Percentiles rank a stretch among this genome's conserved stretches.
phyloP scores from a whole-genome alignment of 2,113 vertebrate species.

The Chlorocebus sabaeus region DNA sequence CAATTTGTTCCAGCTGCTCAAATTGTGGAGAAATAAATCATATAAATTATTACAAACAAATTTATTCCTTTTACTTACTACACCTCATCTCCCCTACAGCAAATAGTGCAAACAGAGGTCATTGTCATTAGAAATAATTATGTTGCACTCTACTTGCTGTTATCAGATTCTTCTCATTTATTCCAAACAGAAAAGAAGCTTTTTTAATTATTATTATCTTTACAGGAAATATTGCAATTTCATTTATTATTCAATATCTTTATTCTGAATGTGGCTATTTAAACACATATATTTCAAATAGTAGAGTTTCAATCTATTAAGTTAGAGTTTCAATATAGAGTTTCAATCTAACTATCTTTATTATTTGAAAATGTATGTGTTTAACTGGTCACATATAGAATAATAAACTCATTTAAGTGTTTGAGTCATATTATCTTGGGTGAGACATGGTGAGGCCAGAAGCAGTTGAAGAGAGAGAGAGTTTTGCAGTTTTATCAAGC shows the following conservation, averaged over 20 bases:
- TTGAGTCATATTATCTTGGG: background rate
- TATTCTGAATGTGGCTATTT: background rate
- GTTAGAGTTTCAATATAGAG: no score
- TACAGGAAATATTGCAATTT: background rate
- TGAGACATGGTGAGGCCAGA: background rate
- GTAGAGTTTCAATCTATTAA: background rate
- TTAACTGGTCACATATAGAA: background rate
- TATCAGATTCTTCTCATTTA: background rate
- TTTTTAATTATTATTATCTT: background rate
- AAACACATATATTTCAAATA: background rate
- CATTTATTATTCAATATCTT: background rate
- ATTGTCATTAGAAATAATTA: background rate
- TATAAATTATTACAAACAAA: background rate
- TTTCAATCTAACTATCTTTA: background rate
- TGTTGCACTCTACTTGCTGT: background rate
- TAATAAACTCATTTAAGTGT: background rate
- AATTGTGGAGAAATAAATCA: background rate
- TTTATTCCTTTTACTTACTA: slow-evolving; percentile 5
- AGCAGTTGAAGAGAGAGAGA: background rate
- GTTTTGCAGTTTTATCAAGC: background rate
- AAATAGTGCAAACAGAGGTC: background rate
- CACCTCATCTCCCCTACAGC: background rate
- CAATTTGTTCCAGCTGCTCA: background rate
- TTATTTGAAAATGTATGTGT: background rate
- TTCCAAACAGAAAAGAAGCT: background rate